Evolutionary conservation across 35 echinoderm and acorn worm genomes (phyloP), one percentile per base, ranked within the genome.

Genomic region (Chiridota heheva): DNA sequence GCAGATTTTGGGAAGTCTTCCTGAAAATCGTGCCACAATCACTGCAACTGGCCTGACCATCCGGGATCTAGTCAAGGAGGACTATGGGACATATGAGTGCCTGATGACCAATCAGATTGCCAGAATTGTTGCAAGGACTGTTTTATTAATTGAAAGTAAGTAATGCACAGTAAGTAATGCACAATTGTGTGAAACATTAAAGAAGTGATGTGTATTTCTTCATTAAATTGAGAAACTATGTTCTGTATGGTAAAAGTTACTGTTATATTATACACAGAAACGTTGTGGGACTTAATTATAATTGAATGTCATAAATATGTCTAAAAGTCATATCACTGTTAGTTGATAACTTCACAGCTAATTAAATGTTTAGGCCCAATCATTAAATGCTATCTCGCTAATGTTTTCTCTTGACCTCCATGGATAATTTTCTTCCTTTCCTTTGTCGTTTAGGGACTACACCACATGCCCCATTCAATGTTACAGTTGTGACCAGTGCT

Each of bases 41-140:
- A 72, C 76, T 4, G 27, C 78, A 16, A 51, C 44, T 30, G 48
- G 66, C 62, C 51, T 96, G 47, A 83, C 55, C 22, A 89, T 96
- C n/a, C 18, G 17, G 0, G 72, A 85, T 36, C 35, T 95, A 10
- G 70, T 53, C 44, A 96, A 96, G 51, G 92, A 96, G 24, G 92
- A 96, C 44, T 83, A 84, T 51, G 92, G 92, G 16, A 70, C 73
- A 55, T 96, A 96, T 72, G 73, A 96, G 62, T 96, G 92, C 66
- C 15, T 61, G 17, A 75, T 77, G 5, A 82, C 72, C 58, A 96
- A 96, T 70, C 63, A 80, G 71, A 82, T 96, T 40, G 87, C 92
- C 26, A 89, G 86, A 7, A 44, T 86, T 16, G 49, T 82, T 7
- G 82, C 81, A 12, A 63, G 44, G 17, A 69, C 92, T 67, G 17